Conservation (phyloP, 1,140 invertebrate genomes). For the Drosophila rhopaloa region DNA sequence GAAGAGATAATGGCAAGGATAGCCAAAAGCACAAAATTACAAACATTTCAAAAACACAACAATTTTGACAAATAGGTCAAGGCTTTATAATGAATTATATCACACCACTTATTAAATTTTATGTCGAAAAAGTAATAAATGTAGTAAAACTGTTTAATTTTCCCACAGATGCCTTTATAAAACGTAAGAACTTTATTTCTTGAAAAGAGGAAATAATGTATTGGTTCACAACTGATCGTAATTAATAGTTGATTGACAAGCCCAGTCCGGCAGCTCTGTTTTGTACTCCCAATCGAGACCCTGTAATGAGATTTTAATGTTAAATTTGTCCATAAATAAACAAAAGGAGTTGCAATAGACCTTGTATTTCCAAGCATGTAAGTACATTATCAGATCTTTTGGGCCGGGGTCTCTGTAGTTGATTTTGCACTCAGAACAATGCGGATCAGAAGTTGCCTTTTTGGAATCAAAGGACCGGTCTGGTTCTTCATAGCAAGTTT, state of each 20-base stretch:
- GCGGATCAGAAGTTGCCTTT: constrained; percentile 92
- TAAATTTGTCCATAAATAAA: not conserved
- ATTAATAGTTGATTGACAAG: constrained; percentile 72
- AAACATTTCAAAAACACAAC: not conserved
- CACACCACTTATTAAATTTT: too few species aligned
- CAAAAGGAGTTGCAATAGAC: constrained; percentile 84
- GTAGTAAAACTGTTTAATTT: too few species aligned
- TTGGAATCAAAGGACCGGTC: constrained; percentile 89
- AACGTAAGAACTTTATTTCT: too few species aligned
- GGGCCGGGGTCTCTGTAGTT: constrained; percentile 95
- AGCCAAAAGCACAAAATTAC: not conserved
- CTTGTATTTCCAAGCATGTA: constrained; percentile 97
- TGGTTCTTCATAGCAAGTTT: constrained; percentile 91
- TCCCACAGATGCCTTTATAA: not conserved
- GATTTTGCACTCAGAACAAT: constrained; percentile 97
- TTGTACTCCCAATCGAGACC: constrained; percentile 95
- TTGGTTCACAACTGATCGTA: constrained; percentile 25
- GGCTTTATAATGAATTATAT: not conserved
- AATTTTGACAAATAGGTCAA: constrained; percentile 12
- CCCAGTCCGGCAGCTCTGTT: constrained; percentile 95
- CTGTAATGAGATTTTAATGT: constrained; percentile 84
- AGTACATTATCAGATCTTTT: constrained; percentile 96
- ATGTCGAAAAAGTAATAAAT: not conserved
- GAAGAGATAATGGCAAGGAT: not conserved
- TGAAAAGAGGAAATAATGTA: not conserved